Base-by-base conservation (phyloP, 2,113 vertebrate genomes). In the Actenoides hombroni region DNA sequence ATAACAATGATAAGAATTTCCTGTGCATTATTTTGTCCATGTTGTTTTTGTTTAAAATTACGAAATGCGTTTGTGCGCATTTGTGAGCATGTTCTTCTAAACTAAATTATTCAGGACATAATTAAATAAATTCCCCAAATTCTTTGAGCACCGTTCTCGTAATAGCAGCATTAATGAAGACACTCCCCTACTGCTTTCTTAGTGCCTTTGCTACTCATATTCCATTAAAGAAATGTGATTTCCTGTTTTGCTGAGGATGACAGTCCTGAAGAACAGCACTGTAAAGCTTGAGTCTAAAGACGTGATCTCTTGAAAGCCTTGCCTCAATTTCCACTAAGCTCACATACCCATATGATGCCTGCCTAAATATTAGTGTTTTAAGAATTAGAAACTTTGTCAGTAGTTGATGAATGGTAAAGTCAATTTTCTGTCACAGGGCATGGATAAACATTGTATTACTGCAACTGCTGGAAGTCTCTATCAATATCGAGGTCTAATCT, bases 1-100 rank as follows among this genome's bases (percentile, higher is more conserved):
- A 51, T 57, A 94, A n/a, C 70, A 91, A 96, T 60, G 94, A 42
- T 88, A 94, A 96, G 88, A 95, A 93, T 96, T 95, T 96, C 76
- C 84, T 80, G 82, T 68, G 53, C 15, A 9, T 85, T 74, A 23
- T 87, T 91, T 88, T 91, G 9, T 39, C 73, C 46, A n/a, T 42
- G 29, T 65, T 81, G 10, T 5, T 53, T 85, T 70, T 87, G 46
- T 63, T 96, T n/a, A 73, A 85, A 92, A 61, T 51, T 24, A 56
- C 2, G 10, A 42, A 65, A 25, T 21, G 5, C 2, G 16, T 12
- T 5, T 26, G 15, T n/a, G 49, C 33, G 13, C 64, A 25, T 63
- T 68, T 59, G 21, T 68, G 39, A 92, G 54, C 71, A 9, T 46
- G 46, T 79, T 83, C n/a, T 86, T 59, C 33, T 85, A 39, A 83